Base-by-base conservation (phyloP, 2,888 invertebrate species). In the Muschampia plurimacula region DNA sequence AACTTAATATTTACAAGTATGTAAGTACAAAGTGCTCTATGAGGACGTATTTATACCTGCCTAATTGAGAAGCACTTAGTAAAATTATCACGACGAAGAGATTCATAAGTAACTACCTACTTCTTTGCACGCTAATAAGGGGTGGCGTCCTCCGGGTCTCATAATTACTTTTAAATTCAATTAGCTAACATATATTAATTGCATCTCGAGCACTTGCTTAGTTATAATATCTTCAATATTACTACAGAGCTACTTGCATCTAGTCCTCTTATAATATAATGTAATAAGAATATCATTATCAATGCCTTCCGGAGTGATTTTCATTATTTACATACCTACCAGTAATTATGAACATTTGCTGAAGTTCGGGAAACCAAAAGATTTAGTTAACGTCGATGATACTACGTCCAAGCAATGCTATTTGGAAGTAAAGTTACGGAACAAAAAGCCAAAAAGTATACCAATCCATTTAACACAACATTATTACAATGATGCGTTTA, bases 281-380 rank as follows among this genome's bases (percentile, higher is more conserved):
- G 15, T 63, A 8, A 60, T 60, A 36, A 60, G 5, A 63, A 55
- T 13, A 13, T 13, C 41, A 28, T 4, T 59, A 59, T 28, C 41
- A 73, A 95, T 96, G 96, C 95, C 95, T 69, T 83, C 89, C 4
- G 96, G 96, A 77, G 96, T 96, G 7, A 95, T 97, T 75, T 97
- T 97, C 82, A 85, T 96, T 72, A 95, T 97, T 74, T 96, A 95
- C 81, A 96, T 97, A 79, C 96, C 97, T 9, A 96, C 96, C 74
- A 95, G 96, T 71, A 96, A 95, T 83, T 95, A 95, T 80, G 96
- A 97, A 86, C 95, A 96, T 81, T 93, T 95, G 59, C 78, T 96
- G 22, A 90, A 93, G 69, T 95, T 95, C 75, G 95, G 95, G 0
- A 92, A 90, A 77, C 88, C 92, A 0, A 90, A 84, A 74, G 88